A percentile compares a stretch with the other conserved stretches of the same genome.
phyloP scores from a whole-genome alignment of 2,113 vertebrate genomes.

The Albula goreensis region DNA sequence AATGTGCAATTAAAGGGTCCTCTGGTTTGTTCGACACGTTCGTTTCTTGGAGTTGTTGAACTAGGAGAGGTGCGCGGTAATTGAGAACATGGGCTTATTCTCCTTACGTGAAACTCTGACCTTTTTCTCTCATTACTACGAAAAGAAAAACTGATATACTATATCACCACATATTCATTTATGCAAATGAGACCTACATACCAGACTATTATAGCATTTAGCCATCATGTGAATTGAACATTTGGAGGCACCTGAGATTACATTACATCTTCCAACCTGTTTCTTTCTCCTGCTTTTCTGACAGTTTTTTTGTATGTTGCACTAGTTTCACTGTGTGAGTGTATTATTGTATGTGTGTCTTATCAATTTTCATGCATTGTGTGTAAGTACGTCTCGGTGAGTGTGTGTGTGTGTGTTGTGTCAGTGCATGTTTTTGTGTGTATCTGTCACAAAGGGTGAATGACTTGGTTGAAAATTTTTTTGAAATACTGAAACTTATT shows the following conservation, averaged over 20 bases:
- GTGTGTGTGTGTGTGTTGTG: not conserved
- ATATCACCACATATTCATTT: constrained; percentile 35
- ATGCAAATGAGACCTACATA: constrained; percentile 62
- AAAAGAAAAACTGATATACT: constrained; percentile 59
- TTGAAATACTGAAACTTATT: no score
- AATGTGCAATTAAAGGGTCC: constrained; percentile 95
- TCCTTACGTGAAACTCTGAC: constrained; percentile 82
- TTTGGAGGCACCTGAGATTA: constrained; percentile 47
- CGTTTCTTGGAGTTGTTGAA: constrained; percentile 92
- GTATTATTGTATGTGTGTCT: not conserved
- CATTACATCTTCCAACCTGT: constrained; percentile 31
- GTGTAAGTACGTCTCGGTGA: not conserved
- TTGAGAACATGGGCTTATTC: constrained; percentile 81
- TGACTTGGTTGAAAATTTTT: no score
- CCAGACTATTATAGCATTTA: constrained; percentile 30
- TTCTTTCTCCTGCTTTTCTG: constrained; percentile 13
- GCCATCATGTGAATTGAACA: constrained; percentile 39
- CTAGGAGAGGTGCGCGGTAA: constrained; percentile 88
- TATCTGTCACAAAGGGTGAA: no score
- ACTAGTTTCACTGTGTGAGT: constrained; percentile 19
- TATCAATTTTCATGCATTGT: not conserved
- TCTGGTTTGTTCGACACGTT: constrained; percentile 92
- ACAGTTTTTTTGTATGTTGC: not conserved
- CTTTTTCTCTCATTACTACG: constrained; percentile 85
- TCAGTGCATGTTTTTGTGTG: not conserved